Evolutionary conservation across 2,797 vertebrate genomes (phyloP).

Genomic region (Cirrhinus mrigala): DNA sequence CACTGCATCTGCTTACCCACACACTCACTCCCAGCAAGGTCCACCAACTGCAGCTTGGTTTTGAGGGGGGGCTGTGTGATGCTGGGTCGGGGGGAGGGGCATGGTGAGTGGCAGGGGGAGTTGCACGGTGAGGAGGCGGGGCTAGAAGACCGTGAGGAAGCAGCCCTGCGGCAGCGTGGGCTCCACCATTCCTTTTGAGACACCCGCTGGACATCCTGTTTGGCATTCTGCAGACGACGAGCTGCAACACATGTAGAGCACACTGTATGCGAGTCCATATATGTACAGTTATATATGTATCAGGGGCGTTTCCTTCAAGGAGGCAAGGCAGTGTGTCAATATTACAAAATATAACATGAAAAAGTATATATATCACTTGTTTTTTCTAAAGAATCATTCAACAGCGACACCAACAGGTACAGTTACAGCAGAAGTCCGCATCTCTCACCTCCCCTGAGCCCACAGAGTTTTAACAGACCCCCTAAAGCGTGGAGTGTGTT

Average conservation of each 20-base stretch:
- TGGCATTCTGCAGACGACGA: conserved; percentile 70
- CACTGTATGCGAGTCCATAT: too few relatives aligned
- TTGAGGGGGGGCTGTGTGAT: conserved; percentile 67
- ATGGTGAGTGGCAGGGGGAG: conserved; percentile 70
- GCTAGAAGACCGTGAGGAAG: conserved; percentile 61
- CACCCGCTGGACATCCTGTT: conserved; percentile 65
- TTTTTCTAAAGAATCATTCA: too few relatives aligned
- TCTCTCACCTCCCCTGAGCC: too few relatives aligned
- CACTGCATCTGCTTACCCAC: conserved; percentile 72
- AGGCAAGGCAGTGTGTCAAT: too few relatives aligned
- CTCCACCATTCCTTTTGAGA: conserved; percentile 76
- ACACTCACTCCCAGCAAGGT: conserved; percentile 89
- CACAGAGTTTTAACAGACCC: too few relatives aligned
- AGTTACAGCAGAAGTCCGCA: too few relatives aligned
- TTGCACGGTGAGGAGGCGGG: conserved; percentile 59
- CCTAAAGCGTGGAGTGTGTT: too few relatives aligned
- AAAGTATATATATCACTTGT: too few relatives aligned
- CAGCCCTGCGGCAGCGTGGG: conserved; percentile 74
- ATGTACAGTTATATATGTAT: too few relatives aligned
- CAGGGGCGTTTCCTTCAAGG: too few relatives aligned
- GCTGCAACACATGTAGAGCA: conserved; percentile 58
- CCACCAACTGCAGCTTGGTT: conserved; percentile 86
- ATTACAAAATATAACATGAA: too few relatives aligned
- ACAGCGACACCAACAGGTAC: too few relatives aligned
- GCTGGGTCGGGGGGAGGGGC: conserved; percentile 70